phyloP scores from a whole-genome alignment of 2,888 invertebrate genomes.

The Lumbricus terrestris region DNA sequence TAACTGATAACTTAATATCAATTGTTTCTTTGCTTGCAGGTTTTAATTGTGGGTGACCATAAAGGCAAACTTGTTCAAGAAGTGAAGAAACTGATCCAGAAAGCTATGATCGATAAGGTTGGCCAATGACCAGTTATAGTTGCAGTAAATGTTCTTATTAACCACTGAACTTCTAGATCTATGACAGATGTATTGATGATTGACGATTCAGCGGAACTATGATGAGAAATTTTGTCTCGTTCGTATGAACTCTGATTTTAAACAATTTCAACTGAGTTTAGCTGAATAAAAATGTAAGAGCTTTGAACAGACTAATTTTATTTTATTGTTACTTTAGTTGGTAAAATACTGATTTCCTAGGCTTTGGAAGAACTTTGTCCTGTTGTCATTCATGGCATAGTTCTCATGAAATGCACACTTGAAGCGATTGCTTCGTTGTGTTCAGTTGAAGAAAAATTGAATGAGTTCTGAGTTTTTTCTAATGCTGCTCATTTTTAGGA shows the following conservation, averaged over 20 bases:
- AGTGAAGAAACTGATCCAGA: constrained; percentile 85
- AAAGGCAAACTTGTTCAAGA: constrained; percentile 91
- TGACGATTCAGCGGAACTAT: neutral
- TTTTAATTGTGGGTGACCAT: constrained; percentile 79
- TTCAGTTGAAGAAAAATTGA: neutral
- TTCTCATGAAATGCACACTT: neutral
- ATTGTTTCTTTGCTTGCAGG: constrained; percentile 52
- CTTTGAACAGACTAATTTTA: neutral
- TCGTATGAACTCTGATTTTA: constrained; percentile 13
- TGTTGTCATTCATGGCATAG: neutral
- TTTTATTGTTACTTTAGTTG: neutral
- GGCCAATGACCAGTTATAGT: neutral
- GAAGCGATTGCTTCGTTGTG: neutral
- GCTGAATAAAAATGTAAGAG: neutral
- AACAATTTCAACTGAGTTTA: neutral
- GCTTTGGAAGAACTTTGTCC: neutral
- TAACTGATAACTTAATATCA: neutral
- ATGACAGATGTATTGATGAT: neutral
- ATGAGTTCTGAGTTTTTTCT: neutral
- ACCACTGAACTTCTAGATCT: neutral
- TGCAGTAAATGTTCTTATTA: neutral
- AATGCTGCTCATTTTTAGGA: too few species aligned
- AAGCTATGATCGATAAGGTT: constrained; percentile 68
- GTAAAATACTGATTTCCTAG: neutral
- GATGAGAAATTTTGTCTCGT: constrained; percentile 22